A percentile compares a stretch with the other conserved stretches of the same genome.
phyloP scores from a whole-genome alignment of 1,140 invertebrate species.

The Drosophila sproati region DNA sequence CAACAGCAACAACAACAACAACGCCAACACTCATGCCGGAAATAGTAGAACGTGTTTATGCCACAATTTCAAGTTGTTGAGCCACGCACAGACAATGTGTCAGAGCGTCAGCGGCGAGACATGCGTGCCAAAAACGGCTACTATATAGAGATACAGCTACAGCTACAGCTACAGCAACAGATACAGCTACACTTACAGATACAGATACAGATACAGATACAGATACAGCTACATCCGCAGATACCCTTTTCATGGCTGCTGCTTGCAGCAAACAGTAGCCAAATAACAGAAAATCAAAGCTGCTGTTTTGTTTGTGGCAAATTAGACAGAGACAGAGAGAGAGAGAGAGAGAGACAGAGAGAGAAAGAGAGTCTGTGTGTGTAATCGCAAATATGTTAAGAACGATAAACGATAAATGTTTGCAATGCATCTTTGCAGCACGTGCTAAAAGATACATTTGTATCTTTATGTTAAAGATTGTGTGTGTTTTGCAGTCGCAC shows the following conservation, averaged over 20 bases:
- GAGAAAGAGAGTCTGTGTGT: not conserved
- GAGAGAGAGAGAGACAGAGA: not conserved
- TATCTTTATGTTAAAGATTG: conserved; percentile 21
- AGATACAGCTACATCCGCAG: not conserved
- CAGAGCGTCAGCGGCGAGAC: conserved; percentile 63
- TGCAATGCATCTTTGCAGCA: conserved; percentile 22
- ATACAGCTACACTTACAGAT: not conserved
- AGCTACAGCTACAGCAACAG: conserved; percentile 15
- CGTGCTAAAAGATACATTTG: conserved; percentile 37
- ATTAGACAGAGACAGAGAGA: not conserved
- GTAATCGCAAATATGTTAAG: conserved; percentile 25
- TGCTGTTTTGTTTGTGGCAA: too few relatives aligned
- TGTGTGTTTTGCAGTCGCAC: not conserved
- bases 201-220: conserved; percentile 14
- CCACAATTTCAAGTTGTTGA: conserved; percentile 82
- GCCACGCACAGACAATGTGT: conserved; percentile 71
- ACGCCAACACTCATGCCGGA: conserved; percentile 79
- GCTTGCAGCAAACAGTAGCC: conserved; percentile 44
- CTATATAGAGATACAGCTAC: conserved; percentile 30
- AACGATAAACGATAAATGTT: conserved; percentile 30
- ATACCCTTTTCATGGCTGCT: conserved; percentile 4
- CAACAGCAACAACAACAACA: conserved; percentile 26
- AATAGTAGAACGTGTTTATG: conserved; percentile 82
- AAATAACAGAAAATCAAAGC: conserved; percentile 26
- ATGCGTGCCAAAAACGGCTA: conserved; percentile 71